Evolutionary conservation across 35 echinoderm and acorn worm genomes (phyloP).

Genomic region (Anneissia japonica): DNA sequence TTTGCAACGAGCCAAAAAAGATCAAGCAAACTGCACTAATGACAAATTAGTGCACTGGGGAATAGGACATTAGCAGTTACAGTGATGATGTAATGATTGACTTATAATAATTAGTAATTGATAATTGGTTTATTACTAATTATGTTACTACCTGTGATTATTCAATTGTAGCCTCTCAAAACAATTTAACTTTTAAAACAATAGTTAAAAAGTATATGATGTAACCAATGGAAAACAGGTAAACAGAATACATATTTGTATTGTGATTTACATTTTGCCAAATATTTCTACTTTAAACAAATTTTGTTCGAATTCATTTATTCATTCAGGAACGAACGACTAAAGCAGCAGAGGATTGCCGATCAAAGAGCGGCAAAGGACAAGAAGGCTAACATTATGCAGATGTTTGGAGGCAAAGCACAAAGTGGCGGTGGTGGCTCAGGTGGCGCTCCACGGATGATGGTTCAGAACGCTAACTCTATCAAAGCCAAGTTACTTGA

Average conservation of each 20-base stretch:
- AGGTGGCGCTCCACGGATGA: conserved; percentile 32
- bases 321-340: conserved; percentile 58
- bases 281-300: neutral
- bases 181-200: neutral
- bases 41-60: no score
- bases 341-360: conserved; percentile 54
- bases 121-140: no score
- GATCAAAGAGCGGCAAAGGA: conserved; percentile 47
- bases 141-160: no score
- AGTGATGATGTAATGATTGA: no score
- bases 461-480: conserved; percentile 74
- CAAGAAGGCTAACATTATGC: conserved; percentile 74
- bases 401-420: conserved; percentile 85
- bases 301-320: conserved; percentile 8
- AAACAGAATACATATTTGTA: neutral
- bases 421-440: conserved; percentile 14
- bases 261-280: neutral
- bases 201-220: neutral
- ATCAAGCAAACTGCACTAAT: no score
- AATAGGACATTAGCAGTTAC: no score
- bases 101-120: no score
- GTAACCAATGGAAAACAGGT: neutral
- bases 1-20: no score
- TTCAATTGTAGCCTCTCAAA: no score
- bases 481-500: conserved; percentile 89